These are phyloP conservation scores for Platyrinchus mystaceus DNA, from an alignment of 2,797 vertebrate genomes.

Conservation along the genomic window DNA sequence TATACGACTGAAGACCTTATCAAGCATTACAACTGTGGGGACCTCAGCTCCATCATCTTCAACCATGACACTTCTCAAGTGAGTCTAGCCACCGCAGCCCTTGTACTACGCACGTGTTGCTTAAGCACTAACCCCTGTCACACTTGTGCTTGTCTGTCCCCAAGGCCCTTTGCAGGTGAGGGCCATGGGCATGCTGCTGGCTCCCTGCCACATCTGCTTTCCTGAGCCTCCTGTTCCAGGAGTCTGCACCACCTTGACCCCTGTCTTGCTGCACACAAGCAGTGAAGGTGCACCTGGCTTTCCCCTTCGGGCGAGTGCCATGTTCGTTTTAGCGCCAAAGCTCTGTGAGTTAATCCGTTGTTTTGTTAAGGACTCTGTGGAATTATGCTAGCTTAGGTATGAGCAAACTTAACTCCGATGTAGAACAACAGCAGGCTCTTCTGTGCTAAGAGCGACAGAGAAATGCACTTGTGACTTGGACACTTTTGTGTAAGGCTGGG, in stretches of 20 bases:
- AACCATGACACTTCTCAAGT: slow-evolving; percentile 89
- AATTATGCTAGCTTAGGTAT: not conserved
- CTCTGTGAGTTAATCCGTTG: not conserved
- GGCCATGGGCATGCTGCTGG: not conserved
- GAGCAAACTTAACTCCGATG: rapidly evolving
- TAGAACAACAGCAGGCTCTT: not conserved
- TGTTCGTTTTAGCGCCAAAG: not conserved
- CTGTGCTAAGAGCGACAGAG: not conserved
- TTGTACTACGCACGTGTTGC: not conserved
- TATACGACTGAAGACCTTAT: slow-evolving; percentile 89
- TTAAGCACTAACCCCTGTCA: not conserved
- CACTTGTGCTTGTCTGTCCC: rapidly evolving
- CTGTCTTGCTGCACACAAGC: not conserved
- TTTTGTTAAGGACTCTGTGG: not conserved
- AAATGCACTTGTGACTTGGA: not conserved
- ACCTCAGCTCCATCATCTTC: slow-evolving; percentile 90
- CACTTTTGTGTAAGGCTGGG: not conserved
- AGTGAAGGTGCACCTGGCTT: not conserved
- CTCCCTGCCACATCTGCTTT: not conserved
- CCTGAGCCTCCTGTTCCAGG: not conserved
- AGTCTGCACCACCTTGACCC: not conserved
- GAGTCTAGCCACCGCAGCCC: not conserved
- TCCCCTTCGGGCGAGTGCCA: rapidly evolving
- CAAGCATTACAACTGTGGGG: slow-evolving; percentile 90
- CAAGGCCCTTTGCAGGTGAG: not conserved